Evolutionary conservation across 2,797 vertebrate species (phyloP).

Genomic region (Molossus molossus): DNA sequence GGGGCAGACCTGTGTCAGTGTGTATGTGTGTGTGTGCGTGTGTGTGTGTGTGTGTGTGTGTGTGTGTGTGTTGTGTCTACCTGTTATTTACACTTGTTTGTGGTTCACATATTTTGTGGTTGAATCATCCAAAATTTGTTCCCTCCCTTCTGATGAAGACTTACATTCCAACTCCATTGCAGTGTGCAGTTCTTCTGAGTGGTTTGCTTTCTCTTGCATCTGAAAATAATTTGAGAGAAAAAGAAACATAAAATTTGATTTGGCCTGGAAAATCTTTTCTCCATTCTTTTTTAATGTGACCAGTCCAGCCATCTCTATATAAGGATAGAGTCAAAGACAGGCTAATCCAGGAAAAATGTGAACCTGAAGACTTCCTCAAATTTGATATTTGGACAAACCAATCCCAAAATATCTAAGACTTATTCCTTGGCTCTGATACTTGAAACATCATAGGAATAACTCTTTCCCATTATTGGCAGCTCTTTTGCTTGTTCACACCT

Average conservation of each 20-base stretch:
- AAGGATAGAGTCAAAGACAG: constrained; percentile 82
- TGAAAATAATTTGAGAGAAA: constrained; percentile 87
- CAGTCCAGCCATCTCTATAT: constrained; percentile 81
- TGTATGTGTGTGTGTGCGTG: neutral
- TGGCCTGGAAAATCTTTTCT: constrained; percentile 85
- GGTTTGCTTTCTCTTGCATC: constrained; percentile 85
- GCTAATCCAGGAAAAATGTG: constrained; percentile 82
- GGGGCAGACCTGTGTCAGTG: constrained; percentile 83
- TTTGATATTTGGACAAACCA: constrained; percentile 79
- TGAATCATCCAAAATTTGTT: constrained; percentile 87
- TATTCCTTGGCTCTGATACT: constrained; percentile 77
- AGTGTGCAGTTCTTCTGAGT: constrained; percentile 79
- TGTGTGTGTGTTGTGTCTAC: constrained; percentile 82
- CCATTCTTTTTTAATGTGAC: constrained; percentile 84
- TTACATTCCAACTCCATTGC: constrained; percentile 83
- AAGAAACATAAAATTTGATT: constrained; percentile 87
- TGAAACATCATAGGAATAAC: constrained; percentile 68
- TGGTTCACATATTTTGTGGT: constrained; percentile 89
- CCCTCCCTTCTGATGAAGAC: constrained; percentile 84
- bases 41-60: constrained; percentile 33
- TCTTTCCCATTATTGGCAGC: constrained; percentile 65
- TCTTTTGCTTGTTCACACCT: constrained; percentile 74
- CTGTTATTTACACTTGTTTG: constrained; percentile 89
- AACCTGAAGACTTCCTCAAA: constrained; percentile 85
- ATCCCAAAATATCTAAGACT: constrained; percentile 64